Percentiles rank a stretch among this genome's conserved stretches.
phyloP scores from a whole-genome alignment of 2,888 invertebrate species.

The Gastracanthus pulcherrimus region DNA sequence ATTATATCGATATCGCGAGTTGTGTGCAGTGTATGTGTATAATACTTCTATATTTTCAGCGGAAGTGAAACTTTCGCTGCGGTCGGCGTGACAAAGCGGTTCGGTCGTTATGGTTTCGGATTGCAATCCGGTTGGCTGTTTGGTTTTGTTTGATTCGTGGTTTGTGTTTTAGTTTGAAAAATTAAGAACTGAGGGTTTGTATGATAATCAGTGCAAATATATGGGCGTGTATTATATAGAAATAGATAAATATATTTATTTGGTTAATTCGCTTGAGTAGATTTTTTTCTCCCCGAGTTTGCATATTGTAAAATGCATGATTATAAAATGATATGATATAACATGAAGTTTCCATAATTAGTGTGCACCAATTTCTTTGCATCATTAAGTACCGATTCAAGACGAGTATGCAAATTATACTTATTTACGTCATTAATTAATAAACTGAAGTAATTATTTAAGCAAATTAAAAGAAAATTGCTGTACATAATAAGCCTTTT shows the following conservation, averaged over 20 bases:
- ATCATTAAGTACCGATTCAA: background rate
- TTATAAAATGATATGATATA: slow-evolving; percentile 1
- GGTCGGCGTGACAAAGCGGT: slow-evolving; percentile 39
- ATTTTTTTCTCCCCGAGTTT: background rate
- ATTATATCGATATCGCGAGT: slow-evolving; percentile 3
- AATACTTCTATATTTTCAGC: no score
- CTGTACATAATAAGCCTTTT: no score
- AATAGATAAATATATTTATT: no score
- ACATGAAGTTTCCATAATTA: background rate
- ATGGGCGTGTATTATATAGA: no score
- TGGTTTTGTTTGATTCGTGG: background rate
- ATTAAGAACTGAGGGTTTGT: background rate
- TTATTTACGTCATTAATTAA: background rate
- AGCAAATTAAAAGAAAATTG: background rate
- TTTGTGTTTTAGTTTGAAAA: background rate
- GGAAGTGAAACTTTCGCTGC: slow-evolving; percentile 67
- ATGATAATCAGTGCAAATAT: no score
- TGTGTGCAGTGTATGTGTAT: background rate
- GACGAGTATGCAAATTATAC: slow-evolving; percentile 1
- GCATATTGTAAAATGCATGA: background rate
- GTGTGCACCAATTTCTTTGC: background rate
- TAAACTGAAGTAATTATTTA: background rate
- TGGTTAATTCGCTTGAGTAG: no score
- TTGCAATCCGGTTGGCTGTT: background rate
- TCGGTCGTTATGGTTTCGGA: background rate